Percentiles rank a stretch among this genome's conserved stretches.
phyloP scores from a whole-genome alignment of 2,113 vertebrate species.

The Semnopithecus entellus region DNA sequence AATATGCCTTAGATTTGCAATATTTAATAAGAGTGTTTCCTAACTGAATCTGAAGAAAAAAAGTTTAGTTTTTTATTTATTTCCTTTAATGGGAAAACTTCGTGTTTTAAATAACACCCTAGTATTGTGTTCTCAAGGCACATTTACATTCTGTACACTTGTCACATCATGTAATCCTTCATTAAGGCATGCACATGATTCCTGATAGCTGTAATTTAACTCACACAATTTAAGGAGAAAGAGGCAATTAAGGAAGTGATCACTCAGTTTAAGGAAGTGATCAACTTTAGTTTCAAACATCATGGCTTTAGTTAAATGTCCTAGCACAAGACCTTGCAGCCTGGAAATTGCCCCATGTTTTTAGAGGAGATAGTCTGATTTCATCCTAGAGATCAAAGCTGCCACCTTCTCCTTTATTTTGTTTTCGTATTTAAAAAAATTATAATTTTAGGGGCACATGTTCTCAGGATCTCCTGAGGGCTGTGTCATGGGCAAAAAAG shows the following conservation, averaged over 20 bases:
- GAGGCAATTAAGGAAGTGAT: not conserved
- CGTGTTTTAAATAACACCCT: not conserved
- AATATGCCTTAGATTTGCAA: slow-evolving; percentile 31
- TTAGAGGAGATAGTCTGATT: not conserved
- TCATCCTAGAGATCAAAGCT: not conserved
- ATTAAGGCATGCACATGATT: not conserved
- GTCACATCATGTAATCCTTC: not conserved
- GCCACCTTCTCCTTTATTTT: not conserved
- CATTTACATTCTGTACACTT: not conserved
- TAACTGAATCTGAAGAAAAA: slow-evolving; percentile 20
- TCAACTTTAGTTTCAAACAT: slow-evolving; percentile 5
- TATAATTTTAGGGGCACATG: too few species aligned
- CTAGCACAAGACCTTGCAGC: not conserved
- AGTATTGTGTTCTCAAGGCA: not conserved
- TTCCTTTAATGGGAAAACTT: slow-evolving; percentile 22
- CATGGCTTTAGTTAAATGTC: slow-evolving; percentile 12
- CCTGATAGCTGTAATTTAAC: not conserved
- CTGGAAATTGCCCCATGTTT: not conserved
- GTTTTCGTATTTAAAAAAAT: not conserved
- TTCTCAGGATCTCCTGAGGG: too few species aligned
- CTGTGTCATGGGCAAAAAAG: too few species aligned
- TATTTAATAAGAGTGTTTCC: slow-evolving; percentile 11
- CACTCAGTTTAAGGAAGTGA: not conserved
- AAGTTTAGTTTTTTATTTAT: not conserved
- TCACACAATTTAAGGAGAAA: slow-evolving; percentile 9